These are phyloP conservation scores for Drosophila nebulosa DNA, from an alignment of 1,140 invertebrate genomes.

Conservation along the genomic window DNA sequence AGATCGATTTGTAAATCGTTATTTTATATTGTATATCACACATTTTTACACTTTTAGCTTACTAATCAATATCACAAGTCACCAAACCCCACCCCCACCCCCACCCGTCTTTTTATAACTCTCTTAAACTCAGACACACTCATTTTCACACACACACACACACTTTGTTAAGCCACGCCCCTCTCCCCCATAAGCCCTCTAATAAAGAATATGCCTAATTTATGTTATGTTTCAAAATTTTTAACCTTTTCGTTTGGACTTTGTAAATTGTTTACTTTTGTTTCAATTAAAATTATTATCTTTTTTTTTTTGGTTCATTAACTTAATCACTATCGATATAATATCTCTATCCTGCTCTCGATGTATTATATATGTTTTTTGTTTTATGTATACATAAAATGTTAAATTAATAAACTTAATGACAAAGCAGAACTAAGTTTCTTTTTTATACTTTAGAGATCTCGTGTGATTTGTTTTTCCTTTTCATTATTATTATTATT, in stretches of 20 bases:
- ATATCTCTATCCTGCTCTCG: neutral
- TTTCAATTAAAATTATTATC: conserved; percentile 25
- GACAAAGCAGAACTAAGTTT: conserved; percentile 47
- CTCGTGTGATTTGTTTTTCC: conserved; percentile 45
- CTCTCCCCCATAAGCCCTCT: neutral
- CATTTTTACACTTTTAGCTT: conserved; percentile 28
- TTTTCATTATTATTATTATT: conserved; percentile 29
- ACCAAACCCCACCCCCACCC: conserved; percentile 26
- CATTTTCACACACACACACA: conserved; percentile 17
- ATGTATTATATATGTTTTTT: conserved; percentile 43
- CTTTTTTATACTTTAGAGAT: conserved; percentile 43
- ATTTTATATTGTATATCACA: conserved; percentile 25
- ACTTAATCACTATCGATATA: neutral
- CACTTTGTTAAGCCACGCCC: conserved; percentile 39
- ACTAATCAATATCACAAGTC: conserved; percentile 41
- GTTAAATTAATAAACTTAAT: conserved; percentile 53
- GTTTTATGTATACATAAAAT: conserved; percentile 37
- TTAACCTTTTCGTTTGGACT: conserved; percentile 36
- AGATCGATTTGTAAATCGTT: conserved; percentile 59
- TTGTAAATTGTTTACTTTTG: conserved; percentile 42
- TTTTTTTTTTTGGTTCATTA: conserved; percentile 10
- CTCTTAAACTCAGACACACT: conserved; percentile 26
- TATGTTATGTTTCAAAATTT: conserved; percentile 44
- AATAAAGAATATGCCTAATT: conserved; percentile 18
- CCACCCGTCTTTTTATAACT: conserved; percentile 18